phyloP scores from a whole-genome alignment of 2,797 vertebrate species.

The Podarcis siculus region DNA sequence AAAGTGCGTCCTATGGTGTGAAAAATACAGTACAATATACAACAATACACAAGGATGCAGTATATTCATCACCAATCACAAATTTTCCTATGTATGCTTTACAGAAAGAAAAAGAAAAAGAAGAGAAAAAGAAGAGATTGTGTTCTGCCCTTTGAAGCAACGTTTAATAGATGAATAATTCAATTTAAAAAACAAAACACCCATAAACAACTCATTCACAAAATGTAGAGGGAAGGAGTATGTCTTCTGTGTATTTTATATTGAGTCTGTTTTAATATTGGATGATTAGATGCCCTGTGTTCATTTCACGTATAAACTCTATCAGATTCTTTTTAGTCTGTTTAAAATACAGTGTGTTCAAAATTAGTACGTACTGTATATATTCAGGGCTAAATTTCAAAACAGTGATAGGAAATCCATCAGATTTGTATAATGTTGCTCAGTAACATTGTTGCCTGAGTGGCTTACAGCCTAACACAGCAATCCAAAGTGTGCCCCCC shows the following conservation, averaged over 20 bases:
- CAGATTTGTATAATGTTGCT: no score
- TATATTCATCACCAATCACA: no score
- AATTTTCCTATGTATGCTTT: no score
- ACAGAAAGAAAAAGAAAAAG: no score
- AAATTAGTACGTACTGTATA: neutral
- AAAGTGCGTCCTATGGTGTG: no score
- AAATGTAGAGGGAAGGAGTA: neutral
- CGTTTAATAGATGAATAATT: no score
- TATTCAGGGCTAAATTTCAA: neutral
- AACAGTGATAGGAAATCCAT: neutral
- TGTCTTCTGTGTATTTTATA: neutral
- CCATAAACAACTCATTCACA: neutral
- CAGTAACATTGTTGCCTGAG: no score
- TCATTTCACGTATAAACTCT: neutral
- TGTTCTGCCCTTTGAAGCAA: neutral
- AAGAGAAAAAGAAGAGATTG: neutral
- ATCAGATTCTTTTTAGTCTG: neutral
- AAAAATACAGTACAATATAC: no score
- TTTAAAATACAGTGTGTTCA: neutral
- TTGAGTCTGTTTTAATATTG: neutral
- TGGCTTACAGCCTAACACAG: no score
- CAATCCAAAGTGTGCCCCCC: no score
- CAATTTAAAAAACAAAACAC: no score
- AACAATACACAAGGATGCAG: no score
- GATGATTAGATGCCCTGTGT: neutral